Conservation (phyloP, 2,113 vertebrate genomes). For the Rhynchopsitta pachyrhyncha region DNA sequence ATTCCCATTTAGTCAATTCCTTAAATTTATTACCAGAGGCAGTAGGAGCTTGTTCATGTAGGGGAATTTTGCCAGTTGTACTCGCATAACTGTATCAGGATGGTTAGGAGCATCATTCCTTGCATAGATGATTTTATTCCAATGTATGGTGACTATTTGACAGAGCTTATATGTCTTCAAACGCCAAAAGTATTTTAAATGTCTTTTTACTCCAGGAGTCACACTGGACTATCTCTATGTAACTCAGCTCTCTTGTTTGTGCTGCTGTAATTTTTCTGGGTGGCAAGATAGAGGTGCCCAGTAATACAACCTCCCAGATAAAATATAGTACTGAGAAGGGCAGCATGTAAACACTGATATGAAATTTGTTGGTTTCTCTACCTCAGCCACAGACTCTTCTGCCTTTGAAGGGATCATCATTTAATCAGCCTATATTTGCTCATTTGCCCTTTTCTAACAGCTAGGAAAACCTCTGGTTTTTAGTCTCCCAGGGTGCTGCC, state of each 20-base stretch:
- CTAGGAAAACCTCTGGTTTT: not conserved
- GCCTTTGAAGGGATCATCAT: not conserved
- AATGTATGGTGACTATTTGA: not conserved
- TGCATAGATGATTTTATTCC: not conserved
- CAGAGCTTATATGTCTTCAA: not conserved
- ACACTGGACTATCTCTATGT: not conserved
- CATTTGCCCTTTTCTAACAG: not conserved
- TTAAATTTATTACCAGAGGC: not conserved
- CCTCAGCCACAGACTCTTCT: not conserved
- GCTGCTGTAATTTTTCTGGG: not conserved
- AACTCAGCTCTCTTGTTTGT: not conserved
- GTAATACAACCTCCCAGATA: not conserved
- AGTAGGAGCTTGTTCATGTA: not conserved
- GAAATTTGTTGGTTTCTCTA: not conserved
- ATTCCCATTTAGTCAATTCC: not conserved
- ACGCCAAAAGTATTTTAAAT: not conserved
- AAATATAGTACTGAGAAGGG: not conserved
- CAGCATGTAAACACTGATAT: not conserved
- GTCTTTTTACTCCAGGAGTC: not conserved
- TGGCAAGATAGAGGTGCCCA: not conserved
- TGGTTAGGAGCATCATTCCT: not conserved
- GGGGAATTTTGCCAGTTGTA: not conserved
- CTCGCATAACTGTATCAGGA: not conserved
- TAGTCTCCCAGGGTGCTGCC: not conserved
- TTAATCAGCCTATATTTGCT: not conserved